A percentile compares a stretch with the other conserved stretches of the same genome.
These are phyloP conservation scores for Spialia ferax DNA, from an alignment of 2,888 invertebrate genomes.

Conservation along the genomic window DNA sequence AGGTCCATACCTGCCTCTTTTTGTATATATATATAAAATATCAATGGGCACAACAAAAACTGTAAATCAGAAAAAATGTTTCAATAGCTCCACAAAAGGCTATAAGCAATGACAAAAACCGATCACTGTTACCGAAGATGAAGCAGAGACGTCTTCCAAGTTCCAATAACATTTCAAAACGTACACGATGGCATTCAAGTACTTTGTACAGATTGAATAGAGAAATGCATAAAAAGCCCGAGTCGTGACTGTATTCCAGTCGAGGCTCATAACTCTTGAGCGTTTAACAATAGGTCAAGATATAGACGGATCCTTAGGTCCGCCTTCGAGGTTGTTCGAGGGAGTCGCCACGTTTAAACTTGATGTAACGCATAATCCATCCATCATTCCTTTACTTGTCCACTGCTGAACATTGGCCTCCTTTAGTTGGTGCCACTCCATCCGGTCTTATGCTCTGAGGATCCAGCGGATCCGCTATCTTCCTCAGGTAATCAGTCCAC, in stretches of 20 bases:
- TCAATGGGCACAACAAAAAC: too few species aligned
- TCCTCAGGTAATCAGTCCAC: too few species aligned
- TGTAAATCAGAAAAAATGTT: neutral
- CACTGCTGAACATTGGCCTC: too few species aligned
- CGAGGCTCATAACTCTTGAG: slow-evolving; percentile 28
- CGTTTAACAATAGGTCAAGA: slow-evolving; percentile 39
- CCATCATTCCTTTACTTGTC: too few species aligned
- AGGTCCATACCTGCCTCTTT: too few species aligned
- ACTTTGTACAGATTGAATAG: slow-evolving; percentile 36
- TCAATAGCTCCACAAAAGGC: slow-evolving; percentile 7
- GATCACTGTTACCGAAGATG: slow-evolving; percentile 9
- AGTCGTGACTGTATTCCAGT: slow-evolving; percentile 35
- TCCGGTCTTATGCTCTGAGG: too few species aligned
- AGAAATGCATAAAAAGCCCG: slow-evolving; percentile 33
- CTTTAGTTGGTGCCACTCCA: too few species aligned
- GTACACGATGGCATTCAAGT: slow-evolving; percentile 23
- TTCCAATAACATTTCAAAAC: slow-evolving; percentile 20
- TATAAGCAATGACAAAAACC: slow-evolving; percentile 8
- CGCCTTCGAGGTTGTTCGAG: slow-evolving; percentile 7
- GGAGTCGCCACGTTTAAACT: slow-evolving; percentile 2
- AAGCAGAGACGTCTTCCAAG: slow-evolving; percentile 8
- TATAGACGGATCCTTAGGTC: slow-evolving; percentile 27
- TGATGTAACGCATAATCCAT: neutral
- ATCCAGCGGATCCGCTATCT: too few species aligned
- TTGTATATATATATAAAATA: too few species aligned